Evolutionary conservation across 2,797 vertebrate genomes (phyloP).

Genomic region (Borostomias antarcticus): DNA sequence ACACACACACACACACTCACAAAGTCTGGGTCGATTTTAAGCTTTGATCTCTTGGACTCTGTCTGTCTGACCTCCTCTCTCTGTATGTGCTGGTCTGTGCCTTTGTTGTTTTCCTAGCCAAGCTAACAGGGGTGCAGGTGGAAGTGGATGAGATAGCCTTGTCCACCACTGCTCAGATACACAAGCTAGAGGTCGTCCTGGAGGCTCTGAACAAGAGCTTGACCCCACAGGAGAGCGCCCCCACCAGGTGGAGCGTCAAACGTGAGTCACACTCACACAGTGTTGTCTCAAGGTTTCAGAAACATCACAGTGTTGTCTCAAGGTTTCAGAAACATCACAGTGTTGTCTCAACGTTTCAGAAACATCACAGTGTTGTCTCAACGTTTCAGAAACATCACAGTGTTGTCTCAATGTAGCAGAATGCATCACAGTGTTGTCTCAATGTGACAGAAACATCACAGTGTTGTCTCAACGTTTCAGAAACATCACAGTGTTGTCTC

Average conservation of each 20-base stretch:
- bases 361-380: background rate
- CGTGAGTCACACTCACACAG: slow-evolving; percentile 73
- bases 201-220: slow-evolving; percentile 75
- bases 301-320: no score
- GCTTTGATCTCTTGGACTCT: background rate
- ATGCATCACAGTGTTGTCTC: no score
- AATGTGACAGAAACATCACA: no score
- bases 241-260: slow-evolving; percentile 83
- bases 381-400: background rate
- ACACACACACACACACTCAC: background rate
- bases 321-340: background rate
- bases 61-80: background rate
- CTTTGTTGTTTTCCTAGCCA: slow-evolving; percentile 67
- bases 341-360: background rate
- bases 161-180: slow-evolving; percentile 77
- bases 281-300: background rate
- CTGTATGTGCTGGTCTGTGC: background rate
- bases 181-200: slow-evolving; percentile 83
- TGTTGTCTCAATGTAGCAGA: no score
- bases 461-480: no score
- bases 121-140: slow-evolving; percentile 72
- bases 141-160: slow-evolving; percentile 85
- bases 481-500: background rate
- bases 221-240: slow-evolving; percentile 60
- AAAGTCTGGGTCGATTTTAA: no score